A percentile compares a stretch with the other conserved stretches of the same genome.
phyloP scores from a whole-genome alignment of 2,113 vertebrate species.

The Hypanus sabinus region DNA sequence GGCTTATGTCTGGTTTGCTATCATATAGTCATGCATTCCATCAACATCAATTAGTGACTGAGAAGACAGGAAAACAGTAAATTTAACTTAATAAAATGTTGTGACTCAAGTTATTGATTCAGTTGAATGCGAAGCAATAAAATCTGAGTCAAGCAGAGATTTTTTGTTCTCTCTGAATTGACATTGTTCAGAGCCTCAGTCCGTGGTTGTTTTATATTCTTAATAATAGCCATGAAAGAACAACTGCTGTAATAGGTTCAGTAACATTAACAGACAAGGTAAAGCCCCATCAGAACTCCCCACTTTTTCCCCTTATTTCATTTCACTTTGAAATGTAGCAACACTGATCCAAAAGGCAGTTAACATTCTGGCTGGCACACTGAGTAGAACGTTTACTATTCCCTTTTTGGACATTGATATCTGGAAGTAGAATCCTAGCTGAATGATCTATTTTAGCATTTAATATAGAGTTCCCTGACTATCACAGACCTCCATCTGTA shows the following conservation, averaged over 20 bases:
- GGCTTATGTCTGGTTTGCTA: not conserved
- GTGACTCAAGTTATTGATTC: not conserved
- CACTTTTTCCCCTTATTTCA: not conserved
- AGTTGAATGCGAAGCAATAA: not conserved
- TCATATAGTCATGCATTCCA: not conserved
- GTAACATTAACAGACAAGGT: not conserved
- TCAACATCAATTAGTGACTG: too few relatives aligned
- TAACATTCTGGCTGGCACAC: too few relatives aligned
- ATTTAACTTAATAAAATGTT: not conserved
- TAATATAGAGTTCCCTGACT: too few relatives aligned
- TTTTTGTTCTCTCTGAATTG: not conserved
- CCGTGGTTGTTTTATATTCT: not conserved
- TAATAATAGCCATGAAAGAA: not conserved
- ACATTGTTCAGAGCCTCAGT: not conserved
- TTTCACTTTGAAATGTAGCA: not conserved
- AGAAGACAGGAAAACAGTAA: not conserved
- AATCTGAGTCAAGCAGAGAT: not conserved
- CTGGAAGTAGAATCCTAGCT: too few relatives aligned
- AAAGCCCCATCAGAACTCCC: not conserved
- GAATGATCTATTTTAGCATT: too few relatives aligned
- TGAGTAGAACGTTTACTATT: too few relatives aligned
- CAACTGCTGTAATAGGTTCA: not conserved
- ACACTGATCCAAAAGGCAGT: not conserved
- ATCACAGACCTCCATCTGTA: too few relatives aligned
- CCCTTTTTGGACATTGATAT: too few relatives aligned